Base-by-base conservation (phyloP, 2,888 invertebrate species). In the Cheilosia impressa region DNA sequence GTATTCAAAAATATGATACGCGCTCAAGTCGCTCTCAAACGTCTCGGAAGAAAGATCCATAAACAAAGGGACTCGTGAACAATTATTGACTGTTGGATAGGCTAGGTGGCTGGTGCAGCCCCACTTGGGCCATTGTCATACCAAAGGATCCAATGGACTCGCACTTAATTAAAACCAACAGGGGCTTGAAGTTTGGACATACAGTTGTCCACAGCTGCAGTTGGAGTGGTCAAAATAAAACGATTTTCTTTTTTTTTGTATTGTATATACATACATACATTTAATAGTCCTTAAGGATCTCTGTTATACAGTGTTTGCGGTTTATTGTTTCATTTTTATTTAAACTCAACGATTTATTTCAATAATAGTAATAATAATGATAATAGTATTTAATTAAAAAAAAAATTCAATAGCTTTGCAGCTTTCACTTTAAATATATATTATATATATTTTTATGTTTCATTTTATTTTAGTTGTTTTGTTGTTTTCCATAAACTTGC, bases 241-340 rank as follows among this genome's bases (percentile, higher is more conserved):
- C 38, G 13, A 38, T 13, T 13, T 38, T 38, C 1, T n/a, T 5
- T 45, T 45, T 47, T 22, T 41, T 47, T 52, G 38, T 66, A 24
- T 55, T 55, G 17, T 57, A 57, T 31, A 68, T 68, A 68, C 31
- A 57, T 55, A 45, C 55, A 55, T 57, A 45, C 55, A 55, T 57
- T 57, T 57, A 55, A 31, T 43, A 57, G 45, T 52, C 45, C 31
- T 17, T 58, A 58, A 72, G 47, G 52, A 73, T 73, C 72, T 52
- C 55, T 68, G 55, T 62, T 69, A 34, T 71, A 77, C 82, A 82
- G 82, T 77, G 50, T 57, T 73, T 79, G 73, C 57, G 69, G 50
- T 57, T 81, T 81, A 76, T 84, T 73, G 73, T 73, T 83, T 79
- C 73, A 79, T 41, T 73, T 79, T 76, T 84, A 65, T 75, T 83